phyloP scores from a whole-genome alignment of 2,797 vertebrate species.

The Anguilla pacifica region DNA sequence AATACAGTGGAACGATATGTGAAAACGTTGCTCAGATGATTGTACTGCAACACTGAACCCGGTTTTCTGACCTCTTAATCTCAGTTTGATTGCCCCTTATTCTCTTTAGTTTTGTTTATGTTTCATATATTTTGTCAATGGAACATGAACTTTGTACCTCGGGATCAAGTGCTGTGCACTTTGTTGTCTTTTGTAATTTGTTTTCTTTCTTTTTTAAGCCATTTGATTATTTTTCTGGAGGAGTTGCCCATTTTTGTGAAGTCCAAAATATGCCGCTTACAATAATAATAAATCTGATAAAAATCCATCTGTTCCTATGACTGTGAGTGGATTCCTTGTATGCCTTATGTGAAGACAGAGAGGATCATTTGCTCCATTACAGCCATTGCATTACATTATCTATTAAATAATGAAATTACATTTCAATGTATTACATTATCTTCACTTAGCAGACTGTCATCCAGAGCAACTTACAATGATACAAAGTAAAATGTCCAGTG shows the following conservation, averaged over 20 bases:
- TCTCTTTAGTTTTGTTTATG: not conserved
- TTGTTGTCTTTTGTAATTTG: not conserved
- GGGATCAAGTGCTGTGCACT: not conserved
- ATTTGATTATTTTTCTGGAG: not conserved
- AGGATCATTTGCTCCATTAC: too few species aligned
- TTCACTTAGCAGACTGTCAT: too few species aligned
- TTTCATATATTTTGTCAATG: not conserved
- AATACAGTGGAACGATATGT: too few species aligned
- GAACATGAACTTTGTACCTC: not conserved
- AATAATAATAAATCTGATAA: not conserved
- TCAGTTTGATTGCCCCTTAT: not conserved
- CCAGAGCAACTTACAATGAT: too few species aligned
- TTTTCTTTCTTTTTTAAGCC: not conserved
- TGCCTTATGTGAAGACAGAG: not conserved
- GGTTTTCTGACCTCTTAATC: not conserved
- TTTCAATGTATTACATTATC: too few species aligned
- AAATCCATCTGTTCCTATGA: not conserved
- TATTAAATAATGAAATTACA: too few species aligned
- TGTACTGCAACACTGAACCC: too few species aligned
- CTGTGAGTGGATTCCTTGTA: not conserved
- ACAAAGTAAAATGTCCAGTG: too few species aligned
- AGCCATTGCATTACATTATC: too few species aligned
- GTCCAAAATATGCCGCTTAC: not conserved
- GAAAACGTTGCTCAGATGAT: too few species aligned
- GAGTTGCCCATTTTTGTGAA: not conserved